phyloP scores from a whole-genome alignment of 2,113 vertebrate species.

The Syrmaticus mikado region DNA sequence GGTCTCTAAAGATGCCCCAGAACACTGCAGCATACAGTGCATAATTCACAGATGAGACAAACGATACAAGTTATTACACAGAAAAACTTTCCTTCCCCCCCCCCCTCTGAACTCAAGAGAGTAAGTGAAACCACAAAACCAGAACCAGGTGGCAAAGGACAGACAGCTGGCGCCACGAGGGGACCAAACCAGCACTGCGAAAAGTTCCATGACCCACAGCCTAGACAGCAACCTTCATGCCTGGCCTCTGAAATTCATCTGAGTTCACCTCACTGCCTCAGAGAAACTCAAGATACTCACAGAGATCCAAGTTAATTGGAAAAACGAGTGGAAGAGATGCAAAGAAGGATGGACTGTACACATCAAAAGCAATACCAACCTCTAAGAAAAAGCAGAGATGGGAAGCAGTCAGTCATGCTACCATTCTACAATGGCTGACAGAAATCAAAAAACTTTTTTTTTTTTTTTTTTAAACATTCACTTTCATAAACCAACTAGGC shows the following conservation, averaged over 20 bases:
- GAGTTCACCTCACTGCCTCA: background rate
- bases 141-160: constrained; percentile 28
- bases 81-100: background rate
- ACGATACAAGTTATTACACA: background rate
- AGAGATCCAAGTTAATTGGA: background rate
- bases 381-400: background rate
- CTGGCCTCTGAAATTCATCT: fast-evolving
- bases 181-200: background rate
- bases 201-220: background rate
- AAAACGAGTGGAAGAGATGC: fast-evolving
- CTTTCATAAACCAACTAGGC: background rate
- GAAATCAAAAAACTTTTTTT: background rate
- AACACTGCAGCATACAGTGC: fast-evolving
- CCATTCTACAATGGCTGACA: background rate
- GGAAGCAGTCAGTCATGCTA: background rate
- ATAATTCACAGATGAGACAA: background rate
- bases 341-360: background rate
- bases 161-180: background rate
- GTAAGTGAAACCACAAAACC: constrained; percentile 2
- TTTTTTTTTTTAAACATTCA: background rate
- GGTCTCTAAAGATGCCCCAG: background rate
- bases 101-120: background rate
- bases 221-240: background rate
- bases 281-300: background rate
- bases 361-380: background rate